These are phyloP conservation scores for Oreochromis aureus DNA, from an alignment of 2,113 vertebrate species.

Conservation along the genomic window DNA sequence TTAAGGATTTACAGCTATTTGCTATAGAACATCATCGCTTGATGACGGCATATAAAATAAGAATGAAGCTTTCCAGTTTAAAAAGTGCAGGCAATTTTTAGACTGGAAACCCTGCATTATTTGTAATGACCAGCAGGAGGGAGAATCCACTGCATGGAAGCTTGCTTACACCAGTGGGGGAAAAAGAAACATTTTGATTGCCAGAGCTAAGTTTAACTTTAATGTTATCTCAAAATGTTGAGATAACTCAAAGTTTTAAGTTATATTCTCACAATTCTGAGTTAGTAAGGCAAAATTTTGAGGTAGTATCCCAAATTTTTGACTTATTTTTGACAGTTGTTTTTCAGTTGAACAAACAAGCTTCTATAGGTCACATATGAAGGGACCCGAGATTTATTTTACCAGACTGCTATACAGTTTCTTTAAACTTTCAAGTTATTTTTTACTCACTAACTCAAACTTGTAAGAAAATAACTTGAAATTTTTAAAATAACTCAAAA, in stretches of 20 bases:
- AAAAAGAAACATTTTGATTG: neutral
- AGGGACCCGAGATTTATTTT: neutral
- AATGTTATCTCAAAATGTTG: neutral
- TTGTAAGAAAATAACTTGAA: neutral
- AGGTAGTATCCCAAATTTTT: rapidly evolving
- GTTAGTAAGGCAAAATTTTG: rapidly evolving
- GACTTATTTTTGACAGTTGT: neutral
- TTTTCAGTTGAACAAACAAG: neutral
- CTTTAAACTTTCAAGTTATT: neutral
- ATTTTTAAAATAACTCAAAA: neutral
- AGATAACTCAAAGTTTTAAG: neutral
- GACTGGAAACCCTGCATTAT: neutral
- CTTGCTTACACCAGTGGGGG: neutral
- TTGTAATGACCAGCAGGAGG: neutral
- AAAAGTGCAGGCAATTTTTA: neutral
- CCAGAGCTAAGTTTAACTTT: neutral
- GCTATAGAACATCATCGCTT: neutral
- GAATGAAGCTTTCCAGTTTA: neutral
- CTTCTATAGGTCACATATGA: neutral
- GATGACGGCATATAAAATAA: neutral
- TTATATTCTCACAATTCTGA: neutral
- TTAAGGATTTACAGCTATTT: neutral
- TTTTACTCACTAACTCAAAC: neutral
- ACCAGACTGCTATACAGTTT: neutral
- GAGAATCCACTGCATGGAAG: neutral